Evolutionary conservation across 2,888 invertebrate species (phyloP).

Genomic region (Caenorhabditis sp.): DNA sequence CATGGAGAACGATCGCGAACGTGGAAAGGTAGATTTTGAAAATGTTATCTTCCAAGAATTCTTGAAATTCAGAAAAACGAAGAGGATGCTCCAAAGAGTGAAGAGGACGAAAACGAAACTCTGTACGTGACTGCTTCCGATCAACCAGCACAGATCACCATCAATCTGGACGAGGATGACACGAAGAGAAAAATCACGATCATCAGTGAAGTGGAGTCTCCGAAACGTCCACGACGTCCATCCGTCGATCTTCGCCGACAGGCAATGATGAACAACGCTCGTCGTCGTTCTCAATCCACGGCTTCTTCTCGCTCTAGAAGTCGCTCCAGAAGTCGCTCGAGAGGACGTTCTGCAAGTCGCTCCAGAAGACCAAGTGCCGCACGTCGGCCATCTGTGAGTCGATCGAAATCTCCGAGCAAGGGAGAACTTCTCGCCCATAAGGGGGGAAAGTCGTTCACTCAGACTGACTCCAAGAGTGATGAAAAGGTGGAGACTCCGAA

Average conservation of each 20-base stretch:
- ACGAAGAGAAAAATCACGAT: constrained; percentile 61
- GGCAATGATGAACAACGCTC: constrained; percentile 49
- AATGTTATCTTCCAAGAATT: not conserved
- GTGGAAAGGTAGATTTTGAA: not conserved
- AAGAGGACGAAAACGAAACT: constrained; percentile 3
- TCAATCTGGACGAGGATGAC: constrained; percentile 36
- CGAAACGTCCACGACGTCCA: constrained; percentile 26
- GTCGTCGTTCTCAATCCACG: constrained; percentile 22
- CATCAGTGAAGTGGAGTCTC: constrained; percentile 41
- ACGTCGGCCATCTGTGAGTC: not conserved
- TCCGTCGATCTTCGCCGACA: constrained; percentile 53
- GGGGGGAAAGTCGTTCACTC: no score
- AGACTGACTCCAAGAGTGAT: no score
- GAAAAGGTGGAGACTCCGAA: no score
- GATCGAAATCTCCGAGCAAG: not conserved
- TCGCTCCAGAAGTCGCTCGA: constrained; percentile 1
- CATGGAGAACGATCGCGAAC: constrained; percentile 45
- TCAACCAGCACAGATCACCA: constrained; percentile 43
- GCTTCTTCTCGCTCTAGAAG: constrained; percentile 42
- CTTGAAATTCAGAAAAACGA: constrained; percentile 6
- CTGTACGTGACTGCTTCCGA: constrained; percentile 34
- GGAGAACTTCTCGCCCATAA: no score
- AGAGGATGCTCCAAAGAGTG: constrained; percentile 21
- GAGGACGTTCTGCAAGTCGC: constrained; percentile 13
- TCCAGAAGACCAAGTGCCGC: not conserved